phyloP scores from a whole-genome alignment of 2,113 vertebrate genomes.

The Dolichallabes microphthalmus region DNA sequence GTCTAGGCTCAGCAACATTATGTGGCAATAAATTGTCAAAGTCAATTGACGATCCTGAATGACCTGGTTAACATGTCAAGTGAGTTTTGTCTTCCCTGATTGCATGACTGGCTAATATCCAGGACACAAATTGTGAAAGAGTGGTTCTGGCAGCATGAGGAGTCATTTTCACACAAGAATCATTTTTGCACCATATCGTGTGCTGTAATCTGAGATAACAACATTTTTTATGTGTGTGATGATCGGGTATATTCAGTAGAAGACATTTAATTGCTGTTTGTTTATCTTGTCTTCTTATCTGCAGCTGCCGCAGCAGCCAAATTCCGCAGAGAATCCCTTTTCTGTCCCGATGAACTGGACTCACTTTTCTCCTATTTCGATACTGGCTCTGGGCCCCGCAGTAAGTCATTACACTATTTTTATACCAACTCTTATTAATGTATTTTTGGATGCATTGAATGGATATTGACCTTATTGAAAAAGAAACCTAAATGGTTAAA shows the following conservation, averaged over 20 bases:
- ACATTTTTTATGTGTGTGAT: too few species aligned
- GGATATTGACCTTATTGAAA: neutral
- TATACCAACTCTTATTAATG: neutral
- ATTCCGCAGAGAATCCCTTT: slow-evolving; percentile 90
- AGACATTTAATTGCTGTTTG: neutral
- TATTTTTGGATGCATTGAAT: neutral
- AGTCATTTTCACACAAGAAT: too few species aligned
- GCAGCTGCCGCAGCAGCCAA: slow-evolving; percentile 86
- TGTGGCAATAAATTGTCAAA: too few species aligned
- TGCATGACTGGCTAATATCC: too few species aligned
- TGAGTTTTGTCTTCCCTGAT: too few species aligned
- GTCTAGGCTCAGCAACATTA: too few species aligned
- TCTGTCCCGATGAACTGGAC: slow-evolving; percentile 97
- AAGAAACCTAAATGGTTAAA: neutral
- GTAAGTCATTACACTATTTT: slow-evolving; percentile 59
- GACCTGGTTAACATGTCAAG: too few species aligned
- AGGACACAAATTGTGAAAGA: too few species aligned
- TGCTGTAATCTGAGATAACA: too few species aligned
- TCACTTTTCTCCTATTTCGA: slow-evolving; percentile 98
- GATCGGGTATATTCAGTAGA: neutral
- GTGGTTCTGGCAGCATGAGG: too few species aligned
- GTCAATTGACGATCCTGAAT: too few species aligned
- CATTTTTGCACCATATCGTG: too few species aligned
- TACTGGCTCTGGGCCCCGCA: slow-evolving; percentile 77
- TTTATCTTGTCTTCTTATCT: slow-evolving; percentile 54